Conservation (phyloP, 2,797 vertebrate species). For the Meriones psammophilus region DNA sequence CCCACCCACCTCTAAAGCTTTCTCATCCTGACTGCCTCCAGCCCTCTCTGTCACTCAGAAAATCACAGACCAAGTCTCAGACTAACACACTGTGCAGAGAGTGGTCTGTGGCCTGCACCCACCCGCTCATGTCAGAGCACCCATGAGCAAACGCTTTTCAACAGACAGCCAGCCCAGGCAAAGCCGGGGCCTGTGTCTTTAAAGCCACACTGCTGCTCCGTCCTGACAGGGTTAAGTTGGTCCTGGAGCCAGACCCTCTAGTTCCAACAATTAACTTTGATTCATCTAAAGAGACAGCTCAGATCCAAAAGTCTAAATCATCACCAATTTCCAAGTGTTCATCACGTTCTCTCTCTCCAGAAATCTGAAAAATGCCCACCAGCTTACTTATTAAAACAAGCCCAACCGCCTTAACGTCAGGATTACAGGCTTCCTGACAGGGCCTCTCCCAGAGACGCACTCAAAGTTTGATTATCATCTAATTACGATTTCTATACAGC, state of each 20-base stretch:
- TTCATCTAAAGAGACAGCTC: background rate
- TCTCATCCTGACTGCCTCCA: background rate
- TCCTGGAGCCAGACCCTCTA: background rate
- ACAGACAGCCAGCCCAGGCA: background rate
- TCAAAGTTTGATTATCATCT: constrained; percentile 86
- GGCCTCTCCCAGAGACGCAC: constrained; percentile 84
- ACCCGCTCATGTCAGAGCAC: background rate
- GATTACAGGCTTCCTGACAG: constrained; percentile 85
- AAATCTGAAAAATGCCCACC: constrained; percentile 54
- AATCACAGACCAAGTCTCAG: background rate
- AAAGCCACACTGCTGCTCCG: constrained; percentile 4
- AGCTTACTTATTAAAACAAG: constrained; percentile 80
- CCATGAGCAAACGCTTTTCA: constrained; percentile 28
- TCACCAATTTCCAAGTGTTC: constrained; percentile 50
- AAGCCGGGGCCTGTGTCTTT: background rate
- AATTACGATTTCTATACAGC: constrained; percentile 87
- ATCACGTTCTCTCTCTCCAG: constrained; percentile 52
- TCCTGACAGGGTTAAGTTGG: background rate
- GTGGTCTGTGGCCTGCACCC: background rate
- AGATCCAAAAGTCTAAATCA: constrained; percentile 41
- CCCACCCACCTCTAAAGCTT: background rate
- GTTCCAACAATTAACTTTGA: background rate
- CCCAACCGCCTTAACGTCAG: constrained; percentile 82
- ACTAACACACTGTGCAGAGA: background rate
- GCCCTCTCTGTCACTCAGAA: background rate